A percentile compares a stretch with the other conserved stretches of the same genome.
Conservation (phyloP, 2,888 invertebrate genomes). For the Drosophila aldrichi region DNA sequence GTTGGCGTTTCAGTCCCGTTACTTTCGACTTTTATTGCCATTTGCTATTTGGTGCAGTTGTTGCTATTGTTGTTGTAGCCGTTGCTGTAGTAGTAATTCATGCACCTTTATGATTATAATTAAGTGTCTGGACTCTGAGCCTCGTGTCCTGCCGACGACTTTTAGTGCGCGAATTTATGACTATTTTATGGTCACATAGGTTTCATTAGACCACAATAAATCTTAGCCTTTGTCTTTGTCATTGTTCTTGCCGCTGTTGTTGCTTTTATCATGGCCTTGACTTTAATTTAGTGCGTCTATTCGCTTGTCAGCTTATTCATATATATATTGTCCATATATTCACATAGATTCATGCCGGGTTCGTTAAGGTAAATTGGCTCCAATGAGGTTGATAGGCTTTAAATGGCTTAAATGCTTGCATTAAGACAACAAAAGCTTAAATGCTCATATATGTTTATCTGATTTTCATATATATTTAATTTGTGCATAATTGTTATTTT, state of each 20-base stretch:
- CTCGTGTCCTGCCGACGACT: constrained; percentile 23
- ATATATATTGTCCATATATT: not conserved
- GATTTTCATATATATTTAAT: not conserved
- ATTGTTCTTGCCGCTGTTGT: not conserved
- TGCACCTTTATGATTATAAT: constrained; percentile 68
- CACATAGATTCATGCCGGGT: not conserved
- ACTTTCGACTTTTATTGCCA: constrained; percentile 32
- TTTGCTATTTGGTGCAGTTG: constrained; percentile 27
- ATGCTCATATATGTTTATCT: not conserved
- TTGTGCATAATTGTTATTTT: no score
- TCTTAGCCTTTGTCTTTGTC: constrained; percentile 29
- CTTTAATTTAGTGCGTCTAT: constrained; percentile 29
- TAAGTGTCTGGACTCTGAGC: constrained; percentile 60
- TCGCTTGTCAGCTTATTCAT: constrained; percentile 27
- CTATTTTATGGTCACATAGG: constrained; percentile 51
- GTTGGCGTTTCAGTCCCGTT: constrained; percentile 22
- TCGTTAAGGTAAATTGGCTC: not conserved
- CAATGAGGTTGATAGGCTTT: not conserved
- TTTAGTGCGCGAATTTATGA: constrained; percentile 56
- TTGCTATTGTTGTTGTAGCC: not conserved
- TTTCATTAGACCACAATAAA: constrained; percentile 66
- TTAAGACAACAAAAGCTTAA: not conserved
- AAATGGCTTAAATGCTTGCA: no score
- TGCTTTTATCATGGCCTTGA: constrained; percentile 7
- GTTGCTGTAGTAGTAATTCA: constrained; percentile 24